Evolutionary conservation across 2,797 vertebrate species (phyloP).

Genomic region (Cossypha niveicapilla): DNA sequence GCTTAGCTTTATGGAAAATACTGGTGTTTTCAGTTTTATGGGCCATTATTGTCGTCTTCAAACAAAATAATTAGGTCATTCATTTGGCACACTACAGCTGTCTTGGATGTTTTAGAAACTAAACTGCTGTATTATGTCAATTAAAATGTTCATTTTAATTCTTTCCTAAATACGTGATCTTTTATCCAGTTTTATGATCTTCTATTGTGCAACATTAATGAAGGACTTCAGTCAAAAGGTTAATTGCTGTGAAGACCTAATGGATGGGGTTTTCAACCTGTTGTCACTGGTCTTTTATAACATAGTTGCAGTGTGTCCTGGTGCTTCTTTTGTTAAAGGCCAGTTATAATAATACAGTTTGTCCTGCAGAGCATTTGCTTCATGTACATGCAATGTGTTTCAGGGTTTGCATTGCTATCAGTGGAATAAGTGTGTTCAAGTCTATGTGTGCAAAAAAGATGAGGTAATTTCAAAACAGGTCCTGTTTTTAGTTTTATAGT

Average conservation of each 20-base stretch:
- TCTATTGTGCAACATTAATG: background rate
- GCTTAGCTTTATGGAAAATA: conserved; percentile 14
- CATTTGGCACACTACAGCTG: background rate
- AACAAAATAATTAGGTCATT: conserved; percentile 18
- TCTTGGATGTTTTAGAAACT: background rate
- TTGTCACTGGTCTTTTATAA: conserved; percentile 32
- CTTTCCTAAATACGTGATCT: background rate
- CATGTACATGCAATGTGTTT: background rate
- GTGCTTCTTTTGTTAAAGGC: background rate
- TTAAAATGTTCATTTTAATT: background rate
- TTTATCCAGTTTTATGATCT: conserved; percentile 2
- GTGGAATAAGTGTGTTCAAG: background rate
- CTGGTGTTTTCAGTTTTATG: background rate
- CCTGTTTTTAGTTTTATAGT: background rate
- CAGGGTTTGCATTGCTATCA: background rate
- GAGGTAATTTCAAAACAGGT: background rate
- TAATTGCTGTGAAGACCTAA: background rate
- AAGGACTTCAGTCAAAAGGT: conserved; percentile 17
- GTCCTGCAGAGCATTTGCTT: background rate
- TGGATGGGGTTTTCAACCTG: conserved; percentile 1
- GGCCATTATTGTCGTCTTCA: conserved; percentile 28
- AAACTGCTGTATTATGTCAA: background rate
- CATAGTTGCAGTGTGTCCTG: background rate
- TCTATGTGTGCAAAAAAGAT: background rate
- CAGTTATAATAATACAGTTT: background rate